phyloP scores from a whole-genome alignment of 2,113 vertebrate species.

The Orycteropus afer region DNA sequence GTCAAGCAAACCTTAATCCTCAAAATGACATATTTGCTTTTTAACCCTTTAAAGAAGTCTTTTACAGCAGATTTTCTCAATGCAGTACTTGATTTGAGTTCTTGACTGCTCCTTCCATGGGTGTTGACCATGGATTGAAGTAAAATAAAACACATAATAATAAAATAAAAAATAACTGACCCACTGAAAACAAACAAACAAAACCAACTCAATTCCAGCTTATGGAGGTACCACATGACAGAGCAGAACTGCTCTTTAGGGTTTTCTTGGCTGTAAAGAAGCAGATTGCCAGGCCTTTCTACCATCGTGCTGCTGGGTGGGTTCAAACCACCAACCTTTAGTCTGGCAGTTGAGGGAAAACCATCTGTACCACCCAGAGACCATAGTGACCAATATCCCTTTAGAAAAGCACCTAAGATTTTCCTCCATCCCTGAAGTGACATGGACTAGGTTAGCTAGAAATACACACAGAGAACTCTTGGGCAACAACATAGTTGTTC shows the following conservation, averaged over 20 bases:
- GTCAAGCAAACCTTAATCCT: neutral
- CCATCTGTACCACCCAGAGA: neutral
- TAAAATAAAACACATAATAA: neutral
- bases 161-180: neutral
- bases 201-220: neutral
- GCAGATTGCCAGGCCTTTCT: neutral
- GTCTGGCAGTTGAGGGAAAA: neutral
- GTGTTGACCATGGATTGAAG: neutral
- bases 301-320: neutral
- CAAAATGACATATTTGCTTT: neutral
- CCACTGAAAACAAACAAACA: neutral
- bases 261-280: neutral
- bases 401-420: neutral
- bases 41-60: neutral
- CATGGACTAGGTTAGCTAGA: neutral
- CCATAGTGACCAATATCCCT: neutral
- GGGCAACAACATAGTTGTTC: too few relatives aligned
- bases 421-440: neutral
- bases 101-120: neutral
- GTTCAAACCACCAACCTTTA: neutral
- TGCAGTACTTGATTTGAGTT: neutral
- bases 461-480: neutral
- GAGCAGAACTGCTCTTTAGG: too few relatives aligned
- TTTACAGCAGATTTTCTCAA: neutral
- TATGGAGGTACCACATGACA: neutral